phyloP scores from a whole-genome alignment of 2,888 invertebrate species.

The Agrochola macilenta region DNA sequence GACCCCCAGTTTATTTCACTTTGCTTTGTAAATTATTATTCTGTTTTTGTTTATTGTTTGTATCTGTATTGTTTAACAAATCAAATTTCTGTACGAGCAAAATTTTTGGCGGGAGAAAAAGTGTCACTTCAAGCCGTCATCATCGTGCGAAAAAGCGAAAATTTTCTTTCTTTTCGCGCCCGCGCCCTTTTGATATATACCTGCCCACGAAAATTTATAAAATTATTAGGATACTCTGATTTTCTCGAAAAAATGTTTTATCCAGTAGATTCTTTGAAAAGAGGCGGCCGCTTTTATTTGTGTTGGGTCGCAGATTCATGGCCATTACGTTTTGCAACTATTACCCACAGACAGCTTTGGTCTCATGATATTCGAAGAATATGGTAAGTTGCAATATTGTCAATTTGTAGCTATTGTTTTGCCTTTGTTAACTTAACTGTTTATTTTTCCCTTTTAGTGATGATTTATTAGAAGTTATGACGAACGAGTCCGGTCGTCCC shows the following conservation, averaged over 20 bases:
- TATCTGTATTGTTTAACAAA: neutral
- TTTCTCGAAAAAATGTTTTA: conserved; percentile 81
- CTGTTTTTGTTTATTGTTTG: too few relatives aligned
- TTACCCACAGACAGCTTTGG: conserved; percentile 83
- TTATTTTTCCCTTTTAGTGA: conserved; percentile 72
- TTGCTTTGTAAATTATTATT: neutral
- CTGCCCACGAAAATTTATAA: neutral
- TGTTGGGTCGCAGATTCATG: conserved; percentile 88
- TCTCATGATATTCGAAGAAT: conserved; percentile 83
- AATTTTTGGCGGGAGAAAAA: conserved; percentile 46
- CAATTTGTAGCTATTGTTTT: neutral
- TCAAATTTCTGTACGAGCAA: conserved; percentile 1
- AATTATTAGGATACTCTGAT: neutral
- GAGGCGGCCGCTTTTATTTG: conserved; percentile 85
- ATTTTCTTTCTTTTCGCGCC: conserved; percentile 21
- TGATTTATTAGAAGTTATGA: conserved; percentile 81
- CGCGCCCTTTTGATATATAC: neutral
- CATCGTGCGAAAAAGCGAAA: too few relatives aligned
- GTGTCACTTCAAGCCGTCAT: conserved; percentile 16
- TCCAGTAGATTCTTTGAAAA: conserved; percentile 81
- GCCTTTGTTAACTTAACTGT: neutral
- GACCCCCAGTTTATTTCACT: too few relatives aligned
- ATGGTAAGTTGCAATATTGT: conserved; percentile 73
- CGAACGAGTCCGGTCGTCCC: conserved; percentile 83
- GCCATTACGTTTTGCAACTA: conserved; percentile 83